Evolutionary conservation across 2,888 invertebrate species (phyloP).

Genomic region (Drosophila monieri): DNA sequence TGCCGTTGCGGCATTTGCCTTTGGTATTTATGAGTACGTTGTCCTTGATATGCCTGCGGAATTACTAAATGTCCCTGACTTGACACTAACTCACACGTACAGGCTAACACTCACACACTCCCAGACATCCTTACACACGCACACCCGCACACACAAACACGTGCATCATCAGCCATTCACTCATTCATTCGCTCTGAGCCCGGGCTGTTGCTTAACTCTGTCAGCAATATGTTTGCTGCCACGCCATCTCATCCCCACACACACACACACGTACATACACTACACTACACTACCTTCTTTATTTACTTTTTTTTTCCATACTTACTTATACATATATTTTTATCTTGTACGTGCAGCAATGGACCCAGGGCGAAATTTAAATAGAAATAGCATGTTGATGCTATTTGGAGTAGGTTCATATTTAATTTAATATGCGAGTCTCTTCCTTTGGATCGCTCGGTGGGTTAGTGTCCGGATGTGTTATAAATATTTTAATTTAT

Average conservation of each 20-base stretch:
- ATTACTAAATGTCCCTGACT: slow-evolving; percentile 80
- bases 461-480: slow-evolving; percentile 1
- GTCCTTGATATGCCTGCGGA: slow-evolving; percentile 78
- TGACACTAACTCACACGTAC: slow-evolving; percentile 72
- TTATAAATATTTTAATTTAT: slow-evolving; percentile 65
- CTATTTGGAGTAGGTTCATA: slow-evolving; percentile 67
- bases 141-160: slow-evolving; percentile 28
- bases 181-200: slow-evolving; percentile 54
- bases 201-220: slow-evolving; percentile 62
- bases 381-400: slow-evolving; percentile 73
- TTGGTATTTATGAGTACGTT: slow-evolving; percentile 81
- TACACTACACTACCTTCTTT: slow-evolving; percentile 13
- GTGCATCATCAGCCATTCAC: slow-evolving; percentile 61
- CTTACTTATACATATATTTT: slow-evolving; percentile 56
- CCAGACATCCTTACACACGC: slow-evolving; percentile 11
- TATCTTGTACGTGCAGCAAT: slow-evolving; percentile 75
- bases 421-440: slow-evolving; percentile 66
- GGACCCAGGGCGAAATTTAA: slow-evolving; percentile 66
- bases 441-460: slow-evolving; percentile 4
- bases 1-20: slow-evolving; percentile 72
- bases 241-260: slow-evolving; percentile 47
- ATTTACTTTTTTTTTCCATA: slow-evolving; percentile 26
- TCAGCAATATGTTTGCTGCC: slow-evolving; percentile 69
- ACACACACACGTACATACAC: slow-evolving; percentile 37
- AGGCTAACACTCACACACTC: slow-evolving; percentile 31